These are phyloP conservation scores for Drosophila neotestacea DNA, from an alignment of 2,888 invertebrate genomes.

Conservation along the genomic window DNA sequence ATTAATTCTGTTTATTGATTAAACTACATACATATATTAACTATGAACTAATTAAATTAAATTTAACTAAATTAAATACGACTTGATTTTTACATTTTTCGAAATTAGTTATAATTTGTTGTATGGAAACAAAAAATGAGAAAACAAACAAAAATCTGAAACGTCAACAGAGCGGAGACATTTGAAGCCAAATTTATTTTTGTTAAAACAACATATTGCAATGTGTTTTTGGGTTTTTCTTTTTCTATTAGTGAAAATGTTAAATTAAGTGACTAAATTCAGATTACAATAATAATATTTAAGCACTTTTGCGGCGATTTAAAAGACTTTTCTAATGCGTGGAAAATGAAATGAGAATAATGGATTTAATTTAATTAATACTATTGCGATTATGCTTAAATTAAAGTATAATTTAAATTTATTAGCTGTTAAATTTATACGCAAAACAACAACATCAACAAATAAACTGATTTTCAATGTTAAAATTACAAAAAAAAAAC, in stretches of 20 bases:
- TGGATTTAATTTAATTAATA: slow-evolving; percentile 63
- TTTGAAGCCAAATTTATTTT: slow-evolving; percentile 61
- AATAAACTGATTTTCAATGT: slow-evolving; percentile 79
- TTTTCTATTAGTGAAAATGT: slow-evolving; percentile 50
- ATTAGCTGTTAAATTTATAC: slow-evolving; percentile 81
- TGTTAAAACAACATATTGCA: slow-evolving; percentile 45
- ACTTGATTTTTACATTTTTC: slow-evolving; percentile 44
- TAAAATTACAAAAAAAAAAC: slow-evolving; percentile 59
- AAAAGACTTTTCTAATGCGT: slow-evolving; percentile 74
- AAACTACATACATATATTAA: slow-evolving; percentile 49
- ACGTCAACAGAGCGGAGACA: slow-evolving; percentile 52
- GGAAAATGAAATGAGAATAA: slow-evolving; percentile 50
- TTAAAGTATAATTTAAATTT: slow-evolving; percentile 74
- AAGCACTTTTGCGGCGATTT: slow-evolving; percentile 81
- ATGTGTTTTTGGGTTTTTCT: slow-evolving; percentile 49
- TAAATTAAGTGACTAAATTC: slow-evolving; percentile 62
- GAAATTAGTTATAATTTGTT: slow-evolving; percentile 65
- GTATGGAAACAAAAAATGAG: slow-evolving; percentile 28
- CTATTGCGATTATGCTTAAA: slow-evolving; percentile 72
- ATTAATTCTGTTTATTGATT: slow-evolving; percentile 71
- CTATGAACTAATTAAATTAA: slow-evolving; percentile 67
- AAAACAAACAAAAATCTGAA: slow-evolving; percentile 21
- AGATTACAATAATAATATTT: slow-evolving; percentile 69
- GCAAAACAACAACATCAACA: slow-evolving; percentile 64
- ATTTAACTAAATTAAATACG: slow-evolving; percentile 58